Percentiles rank a stretch among this genome's conserved stretches.
These are phyloP conservation scores for Perca fluviatilis DNA, from an alignment of 2,113 vertebrate genomes.

Conservation along the genomic window DNA sequence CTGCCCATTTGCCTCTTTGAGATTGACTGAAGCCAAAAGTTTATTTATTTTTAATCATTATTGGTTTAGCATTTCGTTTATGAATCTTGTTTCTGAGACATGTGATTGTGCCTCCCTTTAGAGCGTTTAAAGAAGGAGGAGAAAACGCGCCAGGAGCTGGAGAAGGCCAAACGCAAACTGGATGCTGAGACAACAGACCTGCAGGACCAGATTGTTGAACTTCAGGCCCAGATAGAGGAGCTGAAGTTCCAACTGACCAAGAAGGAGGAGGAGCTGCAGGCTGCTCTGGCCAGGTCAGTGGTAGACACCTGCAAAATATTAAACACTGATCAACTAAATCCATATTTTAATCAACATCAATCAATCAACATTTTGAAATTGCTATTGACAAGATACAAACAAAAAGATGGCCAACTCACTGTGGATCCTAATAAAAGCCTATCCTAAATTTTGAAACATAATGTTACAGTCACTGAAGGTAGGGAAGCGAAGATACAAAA, in stretches of 20 bases:
- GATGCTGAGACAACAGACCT: slow-evolving; percentile 96
- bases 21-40: neutral
- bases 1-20: neutral
- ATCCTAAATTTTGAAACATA: neutral
- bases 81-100: neutral
- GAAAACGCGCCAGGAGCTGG: slow-evolving; percentile 96
- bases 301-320: neutral
- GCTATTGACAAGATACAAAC: neutral
- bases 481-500: neutral
- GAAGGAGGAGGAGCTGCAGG: slow-evolving; percentile 97
- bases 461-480: neutral
- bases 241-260: slow-evolving; percentile 95
- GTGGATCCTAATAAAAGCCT: too few relatives aligned
- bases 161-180: slow-evolving; percentile 97
- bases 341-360: neutral
- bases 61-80: neutral
- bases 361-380: neutral
- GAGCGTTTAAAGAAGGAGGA: slow-evolving; percentile 98
- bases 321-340: neutral
- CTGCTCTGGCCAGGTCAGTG: slow-evolving; percentile 90
- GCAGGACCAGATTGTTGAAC: slow-evolving; percentile 97
- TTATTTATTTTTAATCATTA: neutral
- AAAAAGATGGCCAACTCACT: neutral
- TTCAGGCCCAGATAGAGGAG: slow-evolving; percentile 96
- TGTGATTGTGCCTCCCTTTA: slow-evolving; percentile 62